phyloP scores from a whole-genome alignment of 2,888 invertebrate species.

The Mythimna impura region DNA sequence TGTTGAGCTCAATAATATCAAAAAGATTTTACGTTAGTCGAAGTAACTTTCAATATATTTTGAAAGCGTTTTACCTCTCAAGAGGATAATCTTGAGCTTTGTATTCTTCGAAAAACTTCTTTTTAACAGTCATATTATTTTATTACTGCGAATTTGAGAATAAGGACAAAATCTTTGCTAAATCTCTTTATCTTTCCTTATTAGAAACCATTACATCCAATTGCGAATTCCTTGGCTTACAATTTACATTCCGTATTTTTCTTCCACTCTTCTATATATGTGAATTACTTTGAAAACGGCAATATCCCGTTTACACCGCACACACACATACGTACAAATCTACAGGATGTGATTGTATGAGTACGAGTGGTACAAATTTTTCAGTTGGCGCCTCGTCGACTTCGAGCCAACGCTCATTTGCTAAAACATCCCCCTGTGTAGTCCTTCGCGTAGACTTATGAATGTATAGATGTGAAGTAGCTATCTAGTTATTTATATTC shows the following conservation, averaged over 20 bases:
- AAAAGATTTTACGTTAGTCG: slow-evolving; percentile 45
- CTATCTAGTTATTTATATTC: slow-evolving; percentile 32
- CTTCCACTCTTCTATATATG: slow-evolving; percentile 26
- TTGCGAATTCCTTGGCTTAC: slow-evolving; percentile 19
- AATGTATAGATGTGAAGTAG: slow-evolving; percentile 65
- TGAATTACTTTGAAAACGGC: slow-evolving; percentile 46
- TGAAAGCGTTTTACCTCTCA: slow-evolving; percentile 8
- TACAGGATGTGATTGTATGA: slow-evolving; percentile 54
- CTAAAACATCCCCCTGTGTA: slow-evolving; percentile 83
- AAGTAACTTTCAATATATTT: slow-evolving; percentile 39
- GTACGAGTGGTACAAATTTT: slow-evolving; percentile 73
- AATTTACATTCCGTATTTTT: slow-evolving; percentile 37
- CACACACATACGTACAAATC: slow-evolving; percentile 15
- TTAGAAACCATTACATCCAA: slow-evolving; percentile 30
- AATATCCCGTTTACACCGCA: slow-evolving; percentile 31
- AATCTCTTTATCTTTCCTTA: slow-evolving; percentile 21
- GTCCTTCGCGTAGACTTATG: slow-evolving; percentile 65
- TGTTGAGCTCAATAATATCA: slow-evolving; percentile 42
- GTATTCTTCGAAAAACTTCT: not conserved
- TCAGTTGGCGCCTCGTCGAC: slow-evolving; percentile 77
- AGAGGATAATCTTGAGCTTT: not conserved
- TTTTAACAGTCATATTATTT: not conserved
- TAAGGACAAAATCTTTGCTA: not conserved
- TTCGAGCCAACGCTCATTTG: slow-evolving; percentile 83
- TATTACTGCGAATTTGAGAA: not conserved